A percentile compares a stretch with the other conserved stretches of the same genome.
phyloP scores from a whole-genome alignment of 2,797 vertebrate species.

The Pyrocephalus nanus region DNA sequence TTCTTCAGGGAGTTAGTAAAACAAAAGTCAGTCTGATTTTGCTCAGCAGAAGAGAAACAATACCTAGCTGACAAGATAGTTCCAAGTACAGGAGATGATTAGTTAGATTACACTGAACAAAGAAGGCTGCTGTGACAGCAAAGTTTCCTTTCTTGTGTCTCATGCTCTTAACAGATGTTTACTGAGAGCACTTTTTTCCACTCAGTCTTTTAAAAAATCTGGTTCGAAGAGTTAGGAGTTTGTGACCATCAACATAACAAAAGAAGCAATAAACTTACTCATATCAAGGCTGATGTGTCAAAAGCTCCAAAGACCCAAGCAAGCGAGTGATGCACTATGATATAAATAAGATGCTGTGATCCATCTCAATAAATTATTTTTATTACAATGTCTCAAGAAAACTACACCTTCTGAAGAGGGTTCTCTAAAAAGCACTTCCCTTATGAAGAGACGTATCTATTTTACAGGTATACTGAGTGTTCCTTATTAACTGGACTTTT shows the following conservation, averaged over 20 bases:
- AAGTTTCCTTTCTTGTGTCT: conserved; percentile 43
- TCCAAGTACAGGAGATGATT: conserved; percentile 48
- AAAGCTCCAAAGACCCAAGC: conserved; percentile 15
- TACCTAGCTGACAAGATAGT: conserved; percentile 62
- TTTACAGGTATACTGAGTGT: not conserved
- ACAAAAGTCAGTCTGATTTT: conserved; percentile 46
- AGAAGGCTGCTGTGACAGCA: conserved; percentile 13
- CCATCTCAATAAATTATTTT: conserved; percentile 1
- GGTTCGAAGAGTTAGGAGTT: conserved; percentile 52
- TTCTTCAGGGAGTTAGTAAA: conserved; percentile 43
- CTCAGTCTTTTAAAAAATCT: not conserved
- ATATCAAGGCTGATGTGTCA: conserved; percentile 11
- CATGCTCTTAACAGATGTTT: conserved; percentile 53
- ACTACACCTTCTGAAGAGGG: not conserved
- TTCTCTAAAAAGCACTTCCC: not conserved
- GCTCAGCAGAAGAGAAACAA: conserved; percentile 36
- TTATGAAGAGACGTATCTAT: not conserved
- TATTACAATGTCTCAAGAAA: not conserved
- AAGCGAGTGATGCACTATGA: not conserved
- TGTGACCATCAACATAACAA: conserved; percentile 29
- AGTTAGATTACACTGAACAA: conserved; percentile 57
- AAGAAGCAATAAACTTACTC: conserved; percentile 13
- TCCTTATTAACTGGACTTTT: not conserved
- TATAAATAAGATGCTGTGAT: conserved; percentile 11
- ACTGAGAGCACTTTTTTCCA: conserved; percentile 19